These are phyloP conservation scores for Potamarius usumacintae DNA, from an alignment of 2,113 vertebrate species.

Conservation along the genomic window DNA sequence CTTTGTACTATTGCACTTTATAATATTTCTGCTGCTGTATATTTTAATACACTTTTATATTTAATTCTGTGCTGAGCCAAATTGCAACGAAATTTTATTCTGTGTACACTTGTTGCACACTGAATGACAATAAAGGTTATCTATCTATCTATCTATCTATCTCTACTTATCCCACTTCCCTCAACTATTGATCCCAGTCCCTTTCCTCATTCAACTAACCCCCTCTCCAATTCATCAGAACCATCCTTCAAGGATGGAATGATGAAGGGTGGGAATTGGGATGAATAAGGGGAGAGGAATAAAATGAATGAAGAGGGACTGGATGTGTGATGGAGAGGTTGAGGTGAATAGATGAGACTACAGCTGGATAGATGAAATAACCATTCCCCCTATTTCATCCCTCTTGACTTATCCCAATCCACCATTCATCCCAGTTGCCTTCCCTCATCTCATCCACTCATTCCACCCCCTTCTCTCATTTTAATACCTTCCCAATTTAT, in stretches of 20 bases:
- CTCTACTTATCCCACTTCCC: not conserved
- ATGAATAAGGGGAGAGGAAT: not conserved
- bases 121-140: too few species aligned
- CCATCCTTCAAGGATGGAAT: not conserved
- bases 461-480: not conserved
- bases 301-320: not conserved
- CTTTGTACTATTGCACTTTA: too few species aligned
- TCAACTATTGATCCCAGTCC: not conserved
- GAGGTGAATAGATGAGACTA: not conserved
- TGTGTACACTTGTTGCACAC: too few species aligned
- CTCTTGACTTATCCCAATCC: not conserved
- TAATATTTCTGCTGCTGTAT: too few species aligned
- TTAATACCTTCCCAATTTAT: not conserved
- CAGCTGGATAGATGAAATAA: not conserved
- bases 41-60: too few species aligned
- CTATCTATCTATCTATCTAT: too few species aligned
- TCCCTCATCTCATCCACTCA: not conserved
- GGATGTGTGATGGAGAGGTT: not conserved
- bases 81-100: too few species aligned
- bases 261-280: not conserved
- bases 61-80: too few species aligned
- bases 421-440: not conserved
- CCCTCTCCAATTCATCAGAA: not conserved
- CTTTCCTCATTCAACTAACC: not conserved
- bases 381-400: not conserved